Base-by-base conservation (phyloP, 2,113 vertebrate species). In the Cairina moschata region DNA sequence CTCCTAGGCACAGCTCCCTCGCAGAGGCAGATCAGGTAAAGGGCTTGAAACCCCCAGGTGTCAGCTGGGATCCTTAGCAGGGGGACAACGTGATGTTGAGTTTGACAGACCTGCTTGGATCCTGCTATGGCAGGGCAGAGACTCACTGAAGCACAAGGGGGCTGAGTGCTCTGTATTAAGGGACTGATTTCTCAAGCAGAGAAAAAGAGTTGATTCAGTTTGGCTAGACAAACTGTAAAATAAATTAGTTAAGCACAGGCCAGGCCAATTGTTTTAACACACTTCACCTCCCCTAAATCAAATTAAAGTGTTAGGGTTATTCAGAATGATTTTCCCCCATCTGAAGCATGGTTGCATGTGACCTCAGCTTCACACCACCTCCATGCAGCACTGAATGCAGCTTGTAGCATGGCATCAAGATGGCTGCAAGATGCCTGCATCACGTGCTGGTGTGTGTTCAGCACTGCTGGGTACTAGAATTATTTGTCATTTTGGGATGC, bases 21-120 rank as follows among this genome's bases (percentile, higher is more conserved):
- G 7, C 38, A 52, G 23, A 34, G 25, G 34, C 4, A 28, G 56
- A 1, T 13, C 34, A 52, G 66, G 29, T 62, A 14, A 75, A 72
- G 21, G 13, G 6, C 73, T 29, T 81, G 54, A 93, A 56, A 68
- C 5, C 10, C 46, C 46, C 46, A 48, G 21, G 23, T 6, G 0
- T 36, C 55, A 65, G 20, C 32, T 3, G 4, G 60, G 42, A 55
- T n/a, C 58, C 63, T 38, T 32, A 73, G 74, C 55, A 88, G 58
- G 72, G 65, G 46, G 10, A 65, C 1, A 0, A 48, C 0, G 1
- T n/a, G 50, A 56, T 11, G 25, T 1, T 9, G 14, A 17, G n/a
- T 28, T 7, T 9, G n/a, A 83, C 17, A 62, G 88, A 32, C 20
- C 50, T 52, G 32, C 25, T 88, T 9, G 0, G 48, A 44, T 42